Conservation (phyloP, 2,797 vertebrate species). For the Acanthiza pusilla region DNA sequence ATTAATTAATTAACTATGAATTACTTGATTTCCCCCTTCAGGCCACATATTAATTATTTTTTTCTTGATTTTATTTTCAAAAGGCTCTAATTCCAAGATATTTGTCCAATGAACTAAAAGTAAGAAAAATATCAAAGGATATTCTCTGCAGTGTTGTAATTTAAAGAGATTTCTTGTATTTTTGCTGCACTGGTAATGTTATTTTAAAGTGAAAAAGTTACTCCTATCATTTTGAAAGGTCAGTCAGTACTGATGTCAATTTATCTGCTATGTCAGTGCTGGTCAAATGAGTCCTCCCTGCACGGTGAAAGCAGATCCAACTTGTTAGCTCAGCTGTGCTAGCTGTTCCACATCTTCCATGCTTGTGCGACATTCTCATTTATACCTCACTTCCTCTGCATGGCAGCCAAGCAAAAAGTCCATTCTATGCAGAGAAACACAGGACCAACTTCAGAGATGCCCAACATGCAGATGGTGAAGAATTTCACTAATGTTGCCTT, state of each 20-base stretch:
- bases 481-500: neutral
- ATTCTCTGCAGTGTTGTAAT: neutral
- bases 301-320: neutral
- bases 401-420: neutral
- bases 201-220: neutral
- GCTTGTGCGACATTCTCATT: neutral
- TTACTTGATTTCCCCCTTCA: neutral
- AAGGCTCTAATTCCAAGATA: neutral
- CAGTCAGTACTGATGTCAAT: neutral
- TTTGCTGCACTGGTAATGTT: neutral
- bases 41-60: neutral
- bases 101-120: neutral
- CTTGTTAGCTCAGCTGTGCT: neutral
- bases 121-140: neutral
- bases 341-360: neutral
- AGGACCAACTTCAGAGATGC: neutral
- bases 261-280: neutral
- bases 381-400: neutral
- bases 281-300: neutral
- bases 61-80: neutral
- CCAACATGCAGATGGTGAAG: neutral
- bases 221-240: slow-evolving; percentile 1
- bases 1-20: neutral
- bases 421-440: neutral
- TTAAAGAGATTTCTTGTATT: neutral